Base-by-base conservation (phyloP, 2,797 vertebrate species). In the Lycodopsis pacificus region DNA sequence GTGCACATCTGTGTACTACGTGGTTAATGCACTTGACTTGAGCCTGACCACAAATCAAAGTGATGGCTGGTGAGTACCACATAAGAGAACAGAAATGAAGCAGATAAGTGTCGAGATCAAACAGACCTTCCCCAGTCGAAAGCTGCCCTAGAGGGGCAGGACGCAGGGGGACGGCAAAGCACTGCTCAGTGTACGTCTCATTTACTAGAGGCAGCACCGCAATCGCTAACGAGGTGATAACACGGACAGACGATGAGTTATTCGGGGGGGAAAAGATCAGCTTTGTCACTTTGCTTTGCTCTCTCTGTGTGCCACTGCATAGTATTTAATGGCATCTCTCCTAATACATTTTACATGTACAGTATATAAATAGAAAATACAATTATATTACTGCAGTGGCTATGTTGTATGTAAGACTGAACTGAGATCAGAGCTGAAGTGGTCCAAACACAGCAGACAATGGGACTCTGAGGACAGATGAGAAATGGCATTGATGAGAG, bases 11-110 rank as follows among this genome's bases (percentile, higher is more conserved):
- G 77, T 86, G 83, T 78, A 63, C 76, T 82, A 59, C 20, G 87
- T 83, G 92, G 90, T 94, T 91, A 92, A 91, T 88, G 86, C 84
- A 80, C 84, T 90, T 89, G 80, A 86, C 87, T 89, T 85, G 73
- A 86, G 85, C 81, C 80, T 84, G 90, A 93, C 93, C 94, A 92
- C 94, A 93, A 93, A 94, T 94, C 91, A 92, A 89, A 90, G 86
- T 91, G 89, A 93, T 88, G 86, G 81, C 78, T 90, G 83, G 66
- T 46, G 83, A 92, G 86, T 58, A 92, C 93, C 92, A 93, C 93
- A 92, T 90, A 82, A 87, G 85, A 91, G 89, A 84, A 78, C 73
- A 83, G 83, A 90, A 86, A 91, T 88, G 79, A 92, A 91, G 85
- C 85, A 89, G 83, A 88, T 89, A 85, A 90, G 84, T 69, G 81